phyloP scores from a whole-genome alignment of 2,888 invertebrate species.

The Apamea anceps region DNA sequence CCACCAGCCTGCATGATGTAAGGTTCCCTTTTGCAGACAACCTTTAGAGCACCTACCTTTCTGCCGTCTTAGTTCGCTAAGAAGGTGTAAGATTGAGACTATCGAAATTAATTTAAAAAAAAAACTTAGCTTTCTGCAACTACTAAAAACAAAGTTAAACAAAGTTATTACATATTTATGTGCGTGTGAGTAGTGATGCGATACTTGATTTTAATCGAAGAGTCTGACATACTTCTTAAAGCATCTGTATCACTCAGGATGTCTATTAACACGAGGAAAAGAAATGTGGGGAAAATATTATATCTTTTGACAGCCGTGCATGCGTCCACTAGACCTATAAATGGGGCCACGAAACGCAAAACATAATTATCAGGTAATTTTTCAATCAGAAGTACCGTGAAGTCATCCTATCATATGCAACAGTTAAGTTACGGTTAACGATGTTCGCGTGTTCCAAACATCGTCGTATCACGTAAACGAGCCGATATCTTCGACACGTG shows the following conservation, averaged over 20 bases:
- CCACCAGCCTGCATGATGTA: neutral
- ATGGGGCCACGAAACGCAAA: slow-evolving; percentile 51
- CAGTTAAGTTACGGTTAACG: slow-evolving; percentile 83
- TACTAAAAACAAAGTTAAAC: neutral
- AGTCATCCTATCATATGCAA: slow-evolving; percentile 75
- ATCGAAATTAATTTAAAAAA: neutral
- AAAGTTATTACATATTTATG: neutral
- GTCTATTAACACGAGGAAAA: slow-evolving; percentile 22
- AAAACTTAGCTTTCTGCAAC: neutral
- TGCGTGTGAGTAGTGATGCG: slow-evolving; percentile 9
- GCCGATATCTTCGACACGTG: slow-evolving; percentile 60
- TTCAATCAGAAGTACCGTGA: slow-evolving; percentile 72
- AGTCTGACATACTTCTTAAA: slow-evolving; percentile 13
- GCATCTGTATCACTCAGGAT: slow-evolving; percentile 1
- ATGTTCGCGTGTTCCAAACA: slow-evolving; percentile 77
- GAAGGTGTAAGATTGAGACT: neutral
- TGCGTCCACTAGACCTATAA: slow-evolving; percentile 18
- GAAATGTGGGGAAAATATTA: slow-evolving; percentile 21
- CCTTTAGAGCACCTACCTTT: neutral
- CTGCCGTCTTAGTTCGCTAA: neutral
- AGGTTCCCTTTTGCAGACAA: neutral
- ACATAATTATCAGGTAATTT: slow-evolving; percentile 62
- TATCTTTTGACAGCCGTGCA: slow-evolving; percentile 17
- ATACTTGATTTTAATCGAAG: neutral
- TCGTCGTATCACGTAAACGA: slow-evolving; percentile 63